Percentiles rank a stretch among this genome's conserved stretches.
These are phyloP conservation scores for Panthera tigris DNA, from an alignment of 2,113 vertebrate genomes.

Conservation along the genomic window DNA sequence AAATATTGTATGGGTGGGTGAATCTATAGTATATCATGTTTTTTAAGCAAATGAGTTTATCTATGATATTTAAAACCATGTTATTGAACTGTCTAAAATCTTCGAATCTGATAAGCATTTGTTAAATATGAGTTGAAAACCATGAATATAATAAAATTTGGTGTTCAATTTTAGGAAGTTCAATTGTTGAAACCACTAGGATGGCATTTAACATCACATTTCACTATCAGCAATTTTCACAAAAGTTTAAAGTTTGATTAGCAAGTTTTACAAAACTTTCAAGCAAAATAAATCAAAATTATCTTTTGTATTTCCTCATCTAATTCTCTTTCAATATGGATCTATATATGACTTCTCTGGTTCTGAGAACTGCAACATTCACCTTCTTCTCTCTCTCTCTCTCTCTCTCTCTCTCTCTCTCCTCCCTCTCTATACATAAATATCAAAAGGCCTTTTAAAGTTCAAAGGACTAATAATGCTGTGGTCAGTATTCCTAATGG, in stretches of 20 bases:
- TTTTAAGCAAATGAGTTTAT: neutral
- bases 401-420: neutral
- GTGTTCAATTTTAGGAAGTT: neutral
- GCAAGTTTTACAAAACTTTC: neutral
- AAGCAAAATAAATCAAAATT: neutral
- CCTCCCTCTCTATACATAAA: neutral
- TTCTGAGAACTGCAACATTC: neutral
- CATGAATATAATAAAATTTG: neutral
- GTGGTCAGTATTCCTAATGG: neutral
- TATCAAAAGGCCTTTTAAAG: neutral
- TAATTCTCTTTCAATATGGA: neutral
- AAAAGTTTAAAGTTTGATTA: neutral
- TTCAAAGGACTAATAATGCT: neutral
- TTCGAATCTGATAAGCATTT: neutral
- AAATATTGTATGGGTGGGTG: neutral
- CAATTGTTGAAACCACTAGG: neutral
- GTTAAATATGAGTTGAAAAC: neutral
- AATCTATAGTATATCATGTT: neutral
- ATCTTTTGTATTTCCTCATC: neutral
- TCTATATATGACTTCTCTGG: neutral
- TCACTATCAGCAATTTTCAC: neutral
- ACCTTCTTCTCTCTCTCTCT: neutral
- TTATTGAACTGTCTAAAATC: neutral
- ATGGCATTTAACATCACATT: neutral
- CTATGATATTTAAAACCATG: neutral